Evolutionary conservation across 37 sponge, comb jelly and placozoan species (phyloP), one percentile per base, ranked within the genome.

Genomic region (Cliona cf. orientalis): DNA sequence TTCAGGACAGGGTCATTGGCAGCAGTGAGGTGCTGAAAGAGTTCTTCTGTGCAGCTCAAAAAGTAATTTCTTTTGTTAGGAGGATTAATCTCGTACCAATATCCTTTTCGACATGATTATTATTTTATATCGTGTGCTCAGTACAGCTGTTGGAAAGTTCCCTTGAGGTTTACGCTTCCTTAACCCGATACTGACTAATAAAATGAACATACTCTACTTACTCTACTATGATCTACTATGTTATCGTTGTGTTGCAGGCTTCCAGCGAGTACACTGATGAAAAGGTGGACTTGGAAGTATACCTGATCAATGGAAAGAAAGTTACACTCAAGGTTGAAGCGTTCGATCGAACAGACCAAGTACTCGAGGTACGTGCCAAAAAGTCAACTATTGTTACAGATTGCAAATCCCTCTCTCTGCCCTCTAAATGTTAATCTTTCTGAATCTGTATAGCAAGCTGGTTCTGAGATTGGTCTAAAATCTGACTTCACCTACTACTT

Each of bases 1-100:
- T 35, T 67, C 88, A 81, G 63, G 82, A 87, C 46, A 37, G 71
- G 41, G 26, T 46, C 34, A 82, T 91, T 6, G 35, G 56, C 34
- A 1, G 2, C 35, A 86, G 83, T 34, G 73, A 82, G 26, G 21
- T 86, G 49, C 42, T 91, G 45, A 68, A 78, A 66, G 87, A 91
- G 72, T 91, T 76, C 78, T 46, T 86, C 31, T 56, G 86, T 59
- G 78, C 91, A 2, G 78, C 80, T 37, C 91, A 91, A 45, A 71
- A 63, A 35, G 73, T 72, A 71, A 11, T 2, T 23, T 41, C 9
- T n/a, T n/a, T n/a, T n/a, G n/a, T n/a, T n/a, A n/a, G n/a, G n/a
- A n/a, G n/a, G n/a, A n/a, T n/a, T n/a, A n/a, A n/a, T n/a, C n/a
- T n/a, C n/a, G n/a, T n/a, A n/a, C n/a, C n/a, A n/a, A n/a, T n/a